phyloP scores from a whole-genome alignment of 2,113 vertebrate species.

The Ursus arctos region DNA sequence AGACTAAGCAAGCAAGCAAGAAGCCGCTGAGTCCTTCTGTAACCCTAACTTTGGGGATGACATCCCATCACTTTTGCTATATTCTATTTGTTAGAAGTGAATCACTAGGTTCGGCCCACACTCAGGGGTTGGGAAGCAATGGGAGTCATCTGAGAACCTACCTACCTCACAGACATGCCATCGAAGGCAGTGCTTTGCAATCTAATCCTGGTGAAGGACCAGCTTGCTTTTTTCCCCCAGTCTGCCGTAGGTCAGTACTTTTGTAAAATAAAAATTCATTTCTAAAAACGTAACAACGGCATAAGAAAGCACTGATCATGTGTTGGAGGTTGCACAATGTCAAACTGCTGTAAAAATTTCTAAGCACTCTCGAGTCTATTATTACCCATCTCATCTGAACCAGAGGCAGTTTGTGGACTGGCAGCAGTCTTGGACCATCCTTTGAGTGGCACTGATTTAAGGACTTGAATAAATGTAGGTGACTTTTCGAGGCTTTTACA shows the following conservation, averaged over 20 bases:
- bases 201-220: not conserved
- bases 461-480: not conserved
- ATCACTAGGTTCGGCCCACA: not conserved
- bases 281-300: conserved; percentile 1
- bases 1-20: not conserved
- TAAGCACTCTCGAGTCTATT: not conserved
- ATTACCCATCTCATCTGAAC: not conserved
- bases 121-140: not conserved
- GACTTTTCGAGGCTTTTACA: conserved; percentile 32
- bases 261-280: conserved; percentile 33
- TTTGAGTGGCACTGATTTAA: not conserved
- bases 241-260: not conserved
- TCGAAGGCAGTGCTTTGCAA: not conserved
- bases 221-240: not conserved
- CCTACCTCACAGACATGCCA: not conserved
- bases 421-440: not conserved
- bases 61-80: not conserved
- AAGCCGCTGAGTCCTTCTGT: not conserved
- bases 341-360: not conserved
- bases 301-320: not conserved
- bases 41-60: not conserved
- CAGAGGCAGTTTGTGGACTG: not conserved
- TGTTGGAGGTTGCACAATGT: not conserved
- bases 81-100: not conserved
- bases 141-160: not conserved